Evolutionary conservation across 1,140 invertebrate genomes (phyloP), one percentile per base, ranked within the genome.

Genomic region (Drosophila prosaltans): DNA sequence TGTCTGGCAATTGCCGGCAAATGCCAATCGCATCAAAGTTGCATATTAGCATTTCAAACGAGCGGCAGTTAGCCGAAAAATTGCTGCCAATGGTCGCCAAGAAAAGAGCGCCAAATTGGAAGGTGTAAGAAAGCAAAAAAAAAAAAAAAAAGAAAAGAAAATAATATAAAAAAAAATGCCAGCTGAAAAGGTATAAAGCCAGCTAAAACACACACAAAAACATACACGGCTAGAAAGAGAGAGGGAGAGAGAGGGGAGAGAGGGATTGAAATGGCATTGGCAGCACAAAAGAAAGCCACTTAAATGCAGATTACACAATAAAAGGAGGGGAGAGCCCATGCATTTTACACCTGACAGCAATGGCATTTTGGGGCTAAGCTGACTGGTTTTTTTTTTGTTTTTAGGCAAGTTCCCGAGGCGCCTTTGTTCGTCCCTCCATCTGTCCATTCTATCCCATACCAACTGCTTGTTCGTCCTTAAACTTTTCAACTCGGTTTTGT

Each of bases 41-140:
- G 84, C 84, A 88, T 83, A 88, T 88, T 88, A 89, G 81, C 84
- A 88, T 88, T 88, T 88, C 83, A 86, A 86, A 86, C 83, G 83
- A 86, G 83, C 83, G 69, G 76, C 83, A 88, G 83, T 88, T 89
- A 88, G 80, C 83, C 83, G 78, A 88, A 85, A 88, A 88, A 86
- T 86, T 80, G 84, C 84, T 41, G 80, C 58, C 76, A 83, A 77
- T 84, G 76, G 82, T 75, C 76, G 81, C 81, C 70, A 77, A 85
- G 82, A 78, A 82, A 79, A 75, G 82, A 72, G 75, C 74, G 71
- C 72, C 83, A 86, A 86, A 86, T 86, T 86, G 83, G 70, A 88
- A 89, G 83, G 83, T 88, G 77, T 58, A 67, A 70, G 79, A 75
- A 59, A 45, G 28, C 39, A 55, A 39, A 69, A 59, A 48, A 61